Evolutionary conservation across 2,797 vertebrate species (phyloP).

Genomic region (Tauraco hartlaubi): DNA sequence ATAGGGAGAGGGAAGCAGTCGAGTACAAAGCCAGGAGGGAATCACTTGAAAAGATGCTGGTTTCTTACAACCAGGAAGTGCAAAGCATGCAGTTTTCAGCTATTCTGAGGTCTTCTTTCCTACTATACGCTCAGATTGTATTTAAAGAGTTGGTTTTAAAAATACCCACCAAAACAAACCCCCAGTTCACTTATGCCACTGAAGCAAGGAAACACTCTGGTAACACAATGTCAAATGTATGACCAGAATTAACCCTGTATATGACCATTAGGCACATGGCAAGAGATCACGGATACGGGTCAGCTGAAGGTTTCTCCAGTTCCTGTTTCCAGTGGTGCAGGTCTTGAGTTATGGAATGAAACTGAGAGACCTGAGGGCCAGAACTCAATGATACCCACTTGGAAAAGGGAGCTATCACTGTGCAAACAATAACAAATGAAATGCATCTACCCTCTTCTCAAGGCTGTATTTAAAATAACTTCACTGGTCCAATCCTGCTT

Average conservation of each 20-base stretch:
- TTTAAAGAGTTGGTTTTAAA: constrained; percentile 11
- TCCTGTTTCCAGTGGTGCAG: constrained; percentile 14
- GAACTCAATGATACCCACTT: background rate
- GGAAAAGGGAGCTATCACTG: background rate
- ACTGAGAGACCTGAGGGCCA: constrained; percentile 31
- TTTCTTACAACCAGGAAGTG: background rate
- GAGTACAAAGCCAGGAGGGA: background rate
- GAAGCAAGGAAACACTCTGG: background rate
- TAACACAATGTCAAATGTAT: background rate
- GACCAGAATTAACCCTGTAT: background rate
- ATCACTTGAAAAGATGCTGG: background rate
- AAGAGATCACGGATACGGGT: background rate
- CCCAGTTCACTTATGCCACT: background rate
- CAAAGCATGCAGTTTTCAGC: background rate
- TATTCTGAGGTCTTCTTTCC: background rate
- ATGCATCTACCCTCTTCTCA: background rate
- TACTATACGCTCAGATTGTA: background rate
- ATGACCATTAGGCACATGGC: background rate
- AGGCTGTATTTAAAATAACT: background rate
- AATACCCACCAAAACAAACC: background rate
- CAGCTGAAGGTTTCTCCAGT: constrained; percentile 21
- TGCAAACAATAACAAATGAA: constrained; percentile 41
- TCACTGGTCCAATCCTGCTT: background rate
- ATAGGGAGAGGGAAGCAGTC: background rate
- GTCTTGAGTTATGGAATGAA: constrained; percentile 35